Evolutionary conservation across 1,140 invertebrate species (phyloP).

Genomic region (Atta cephalotes): DNA sequence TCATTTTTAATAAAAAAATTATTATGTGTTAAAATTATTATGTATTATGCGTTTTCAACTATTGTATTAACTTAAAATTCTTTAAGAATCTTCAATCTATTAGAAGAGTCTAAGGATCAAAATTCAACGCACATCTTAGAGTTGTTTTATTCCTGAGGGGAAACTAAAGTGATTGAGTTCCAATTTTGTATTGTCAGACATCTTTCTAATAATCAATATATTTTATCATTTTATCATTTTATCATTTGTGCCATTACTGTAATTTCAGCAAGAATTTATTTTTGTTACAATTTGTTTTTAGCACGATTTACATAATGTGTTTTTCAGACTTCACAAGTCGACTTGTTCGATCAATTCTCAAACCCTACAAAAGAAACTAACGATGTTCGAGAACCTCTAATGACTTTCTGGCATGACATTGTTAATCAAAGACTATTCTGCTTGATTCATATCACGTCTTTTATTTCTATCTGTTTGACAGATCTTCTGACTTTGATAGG

Average conservation of each 20-base stretch:
- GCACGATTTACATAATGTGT: slow-evolving; percentile 1
- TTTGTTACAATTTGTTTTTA: slow-evolving; percentile 6
- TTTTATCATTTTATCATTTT: neutral
- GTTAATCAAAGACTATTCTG: slow-evolving; percentile 40
- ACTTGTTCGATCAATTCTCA: neutral
- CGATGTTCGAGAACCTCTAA: slow-evolving; percentile 3
- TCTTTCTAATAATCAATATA: slow-evolving; percentile 30
- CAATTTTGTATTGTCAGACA: slow-evolving; percentile 32
- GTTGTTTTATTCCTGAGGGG: neutral
- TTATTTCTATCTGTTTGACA: neutral
- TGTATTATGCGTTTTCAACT: neutral
- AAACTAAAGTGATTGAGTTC: neutral
- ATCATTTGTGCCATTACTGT: neutral
- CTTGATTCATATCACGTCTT: neutral
- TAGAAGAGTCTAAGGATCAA: neutral
- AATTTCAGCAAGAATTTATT: slow-evolving; percentile 20
- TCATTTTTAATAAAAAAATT: neutral
- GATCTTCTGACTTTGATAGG: slow-evolving; percentile 23
- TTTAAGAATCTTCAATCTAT: slow-evolving; percentile 1
- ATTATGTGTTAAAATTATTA: neutral
- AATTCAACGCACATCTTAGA: slow-evolving; percentile 31
- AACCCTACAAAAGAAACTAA: slow-evolving; percentile 30
- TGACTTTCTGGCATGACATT: slow-evolving; percentile 6
- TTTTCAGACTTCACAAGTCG: neutral
- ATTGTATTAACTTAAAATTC: neutral